Conservation (phyloP, 2,888 invertebrate genomes). For the Amblyteles armatorius region DNA sequence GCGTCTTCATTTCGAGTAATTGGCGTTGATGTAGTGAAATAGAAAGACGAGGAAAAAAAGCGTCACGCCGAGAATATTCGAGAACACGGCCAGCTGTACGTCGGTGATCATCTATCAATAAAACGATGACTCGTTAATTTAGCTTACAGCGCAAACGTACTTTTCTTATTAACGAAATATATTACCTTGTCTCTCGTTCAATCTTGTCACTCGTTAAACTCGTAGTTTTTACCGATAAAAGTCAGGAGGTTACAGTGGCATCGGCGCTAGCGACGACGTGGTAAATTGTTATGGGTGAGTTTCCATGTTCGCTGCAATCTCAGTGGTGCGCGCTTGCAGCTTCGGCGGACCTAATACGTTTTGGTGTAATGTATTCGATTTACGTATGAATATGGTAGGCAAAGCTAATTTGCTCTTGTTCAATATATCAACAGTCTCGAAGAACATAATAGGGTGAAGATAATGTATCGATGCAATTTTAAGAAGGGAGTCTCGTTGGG, state of each 20-base stretch:
- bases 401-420: too few species aligned
- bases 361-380: too few species aligned
- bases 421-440: too few species aligned
- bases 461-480: too few species aligned
- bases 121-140: not conserved
- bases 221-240: not conserved
- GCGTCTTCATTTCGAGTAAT: slow-evolving; percentile 87
- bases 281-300: not conserved
- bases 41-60: slow-evolving; percentile 97
- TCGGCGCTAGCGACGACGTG: not conserved
- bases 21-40: slow-evolving; percentile 98
- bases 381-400: too few species aligned
- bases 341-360: too few species aligned
- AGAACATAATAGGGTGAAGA: too few species aligned
- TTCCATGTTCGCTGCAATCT: not conserved
- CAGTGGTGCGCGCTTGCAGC: too few species aligned
- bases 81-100: slow-evolving; percentile 97
- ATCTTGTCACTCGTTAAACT: not conserved
- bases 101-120: slow-evolving; percentile 95
- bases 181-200: slow-evolving; percentile 6
- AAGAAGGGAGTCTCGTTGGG: too few species aligned
- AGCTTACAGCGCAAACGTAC: not conserved
- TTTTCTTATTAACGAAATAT: not conserved
- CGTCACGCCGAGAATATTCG: slow-evolving; percentile 97
- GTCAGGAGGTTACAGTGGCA: not conserved